phyloP scores from a whole-genome alignment of 2,113 vertebrate species.

The Drymodes brunneopygia region DNA sequence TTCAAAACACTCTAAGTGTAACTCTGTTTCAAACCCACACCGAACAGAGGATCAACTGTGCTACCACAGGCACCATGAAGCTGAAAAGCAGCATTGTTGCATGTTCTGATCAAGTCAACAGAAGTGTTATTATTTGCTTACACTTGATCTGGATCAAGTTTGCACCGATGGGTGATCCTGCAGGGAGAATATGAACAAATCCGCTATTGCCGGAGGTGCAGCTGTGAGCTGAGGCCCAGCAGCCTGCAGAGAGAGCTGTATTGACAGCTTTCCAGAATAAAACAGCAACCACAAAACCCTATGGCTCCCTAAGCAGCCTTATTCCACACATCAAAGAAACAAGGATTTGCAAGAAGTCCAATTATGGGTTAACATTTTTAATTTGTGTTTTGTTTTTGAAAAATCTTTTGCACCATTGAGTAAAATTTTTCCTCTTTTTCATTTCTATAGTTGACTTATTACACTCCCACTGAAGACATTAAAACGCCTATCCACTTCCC shows the following conservation, averaged over 20 bases:
- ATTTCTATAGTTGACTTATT: neutral
- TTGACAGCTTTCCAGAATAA: neutral
- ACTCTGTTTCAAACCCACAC: neutral
- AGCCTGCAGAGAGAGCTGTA: neutral
- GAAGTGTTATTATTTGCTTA: slow-evolving; percentile 7
- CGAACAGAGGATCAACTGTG: neutral
- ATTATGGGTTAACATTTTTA: neutral
- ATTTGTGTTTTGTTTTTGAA: neutral
- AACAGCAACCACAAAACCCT: neutral
- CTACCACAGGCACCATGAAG: neutral
- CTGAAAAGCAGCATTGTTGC: slow-evolving; percentile 25
- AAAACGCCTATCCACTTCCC: neutral
- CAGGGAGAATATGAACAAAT: neutral
- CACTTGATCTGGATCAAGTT: neutral
- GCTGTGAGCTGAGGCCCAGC: neutral
- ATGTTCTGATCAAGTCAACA: neutral
- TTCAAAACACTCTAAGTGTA: neutral
- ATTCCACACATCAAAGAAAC: neutral
- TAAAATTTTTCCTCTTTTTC: neutral
- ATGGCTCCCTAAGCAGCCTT: neutral
- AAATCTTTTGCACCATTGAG: neutral
- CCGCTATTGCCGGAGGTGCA: neutral
- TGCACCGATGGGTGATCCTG: neutral
- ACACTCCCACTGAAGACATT: neutral
- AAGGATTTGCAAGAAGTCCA: neutral